phyloP scores from a whole-genome alignment of 2,797 vertebrate genomes.

The Coluber constrictor region DNA sequence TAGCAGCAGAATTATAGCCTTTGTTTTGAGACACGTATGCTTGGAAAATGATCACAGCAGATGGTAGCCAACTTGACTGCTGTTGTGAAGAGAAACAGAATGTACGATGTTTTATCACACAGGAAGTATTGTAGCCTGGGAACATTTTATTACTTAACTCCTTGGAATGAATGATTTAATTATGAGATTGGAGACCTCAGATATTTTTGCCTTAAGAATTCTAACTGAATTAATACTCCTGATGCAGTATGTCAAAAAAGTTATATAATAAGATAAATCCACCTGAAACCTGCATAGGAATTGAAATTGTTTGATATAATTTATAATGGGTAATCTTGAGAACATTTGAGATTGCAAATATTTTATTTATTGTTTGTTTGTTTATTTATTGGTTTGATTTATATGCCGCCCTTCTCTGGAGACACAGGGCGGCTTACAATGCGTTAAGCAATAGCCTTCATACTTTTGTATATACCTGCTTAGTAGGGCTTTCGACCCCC shows the following conservation, averaged over 20 bases:
- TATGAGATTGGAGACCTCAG: background rate
- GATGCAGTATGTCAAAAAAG: conserved; percentile 1
- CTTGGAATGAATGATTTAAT: background rate
- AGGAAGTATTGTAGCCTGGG: background rate
- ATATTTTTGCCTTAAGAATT: background rate
- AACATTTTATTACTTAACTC: background rate
- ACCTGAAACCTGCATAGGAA: background rate
- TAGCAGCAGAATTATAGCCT: background rate
- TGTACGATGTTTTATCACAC: background rate
- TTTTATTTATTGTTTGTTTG: background rate
- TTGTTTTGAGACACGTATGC: background rate
- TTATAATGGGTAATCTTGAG: background rate
- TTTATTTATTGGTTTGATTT: no score
- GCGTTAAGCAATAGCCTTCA: no score
- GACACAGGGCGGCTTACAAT: no score
- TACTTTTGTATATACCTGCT: no score
- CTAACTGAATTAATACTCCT: background rate
- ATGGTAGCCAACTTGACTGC: background rate
- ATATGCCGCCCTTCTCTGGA: no score
- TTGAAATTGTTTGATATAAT: background rate
- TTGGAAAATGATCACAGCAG: background rate
- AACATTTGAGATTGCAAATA: conserved; percentile 28
- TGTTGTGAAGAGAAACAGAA: background rate
- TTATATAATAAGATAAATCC: background rate
- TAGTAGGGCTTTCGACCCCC: no score